Base-by-base conservation (phyloP, 2,113 vertebrate genomes). In the Puffinus mauretanicus region DNA sequence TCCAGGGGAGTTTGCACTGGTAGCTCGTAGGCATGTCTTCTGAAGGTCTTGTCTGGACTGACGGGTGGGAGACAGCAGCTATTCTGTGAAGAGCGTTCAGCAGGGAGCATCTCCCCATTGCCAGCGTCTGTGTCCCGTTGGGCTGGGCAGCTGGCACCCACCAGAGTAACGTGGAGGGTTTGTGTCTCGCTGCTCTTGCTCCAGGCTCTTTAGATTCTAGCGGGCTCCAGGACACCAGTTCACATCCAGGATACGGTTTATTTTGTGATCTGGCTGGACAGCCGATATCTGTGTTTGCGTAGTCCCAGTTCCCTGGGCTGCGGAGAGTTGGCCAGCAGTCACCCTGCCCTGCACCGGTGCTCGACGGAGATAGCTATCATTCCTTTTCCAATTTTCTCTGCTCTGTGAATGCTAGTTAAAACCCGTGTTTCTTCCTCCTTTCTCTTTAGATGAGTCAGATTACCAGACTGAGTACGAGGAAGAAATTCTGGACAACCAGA, bases 401-500 rank as follows among this genome's bases (percentile, higher is more conserved):
- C 76, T 60, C 62, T 77, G 64, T 30, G 44, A 49, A 8, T 38
- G 29, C 67, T 24, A 7, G 4, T 60, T 79, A 24, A 54, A 88
- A 13, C 30, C 18, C 5, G 17, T 32, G 30, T 21, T 34, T 71
- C 57, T 40, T 81, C 46, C 82, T 94, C 75, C 57, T 51, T 40
- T 67, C 76, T 73, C 54, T 72, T 46, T 52, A 99, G 99, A 99
- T 58, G 99, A 99, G 51, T 98, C 98, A 9, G 99, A 99, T 90
- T 99, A 98, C 97, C 99, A 99, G 98, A 99, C 99, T 0, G 99
- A 99, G 84, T 99, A 98, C 0, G 99, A 99, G 47, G 99, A 99
- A 72, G 98, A 98, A 11, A 36, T 98, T 64, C 95, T 96, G 14
- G 98, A 94, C 32, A 84, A 15, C 72, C 92, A 98, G 93, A 97